A percentile compares a stretch with the other conserved stretches of the same genome.
Evolutionary conservation across 2,888 invertebrate species (phyloP).

Genomic region (Eledone cirrhosa): DNA sequence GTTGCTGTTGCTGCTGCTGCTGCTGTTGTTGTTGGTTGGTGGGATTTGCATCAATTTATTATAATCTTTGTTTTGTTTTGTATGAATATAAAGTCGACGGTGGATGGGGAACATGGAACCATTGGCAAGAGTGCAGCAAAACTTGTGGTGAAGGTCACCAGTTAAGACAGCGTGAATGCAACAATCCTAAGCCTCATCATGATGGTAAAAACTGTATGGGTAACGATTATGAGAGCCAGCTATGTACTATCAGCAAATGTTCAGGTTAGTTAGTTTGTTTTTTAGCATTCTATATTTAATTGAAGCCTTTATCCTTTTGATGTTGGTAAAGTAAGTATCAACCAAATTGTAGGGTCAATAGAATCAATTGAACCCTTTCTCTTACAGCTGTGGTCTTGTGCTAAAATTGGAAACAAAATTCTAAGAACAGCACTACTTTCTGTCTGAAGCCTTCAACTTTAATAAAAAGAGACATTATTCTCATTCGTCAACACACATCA

Average conservation of each 20-base stretch:
- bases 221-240: constrained; percentile 63
- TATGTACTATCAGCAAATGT: constrained; percentile 67
- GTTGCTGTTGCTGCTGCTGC: too few species aligned
- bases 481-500: too few species aligned
- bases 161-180: constrained; percentile 66
- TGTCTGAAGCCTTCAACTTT: too few species aligned
- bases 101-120: constrained; percentile 67
- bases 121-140: constrained; percentile 68
- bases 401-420: too few species aligned
- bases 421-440: too few species aligned
- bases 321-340: too few species aligned
- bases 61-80: not conserved
- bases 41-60: not conserved
- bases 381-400: too few species aligned
- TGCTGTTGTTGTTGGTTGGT: not conserved
- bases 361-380: too few species aligned
- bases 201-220: constrained; percentile 68
- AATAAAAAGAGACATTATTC: too few species aligned
- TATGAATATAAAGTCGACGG: constrained; percentile 38
- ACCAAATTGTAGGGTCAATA: too few species aligned
- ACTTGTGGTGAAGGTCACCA: constrained; percentile 67
- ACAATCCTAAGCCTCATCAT: constrained; percentile 65
- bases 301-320: too few species aligned
- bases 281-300: too few species aligned
- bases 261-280: constrained; percentile 53